Base-by-base conservation (phyloP, 2,797 vertebrate species). In the Galagoides demidoff region DNA sequence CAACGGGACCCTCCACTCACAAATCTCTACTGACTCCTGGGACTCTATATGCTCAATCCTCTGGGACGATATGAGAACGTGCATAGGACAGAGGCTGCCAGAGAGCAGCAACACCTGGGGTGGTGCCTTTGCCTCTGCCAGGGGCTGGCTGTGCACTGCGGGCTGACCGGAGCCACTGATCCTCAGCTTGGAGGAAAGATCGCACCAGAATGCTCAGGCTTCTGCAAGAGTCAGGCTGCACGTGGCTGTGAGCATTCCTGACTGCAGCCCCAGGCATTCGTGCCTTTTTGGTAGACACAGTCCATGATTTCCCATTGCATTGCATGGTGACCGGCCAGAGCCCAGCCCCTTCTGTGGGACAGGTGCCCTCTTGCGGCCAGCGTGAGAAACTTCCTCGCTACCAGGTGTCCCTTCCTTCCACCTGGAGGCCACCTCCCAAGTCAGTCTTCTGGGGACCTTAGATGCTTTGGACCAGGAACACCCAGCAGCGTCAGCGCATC, bases 221-320 rank as follows among this genome's bases (percentile, higher is more conserved):
- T 88, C 1, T 59, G 68, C 25, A 29, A 55, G 27, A 43, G 17
- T 12, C 2, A 3, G 2, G 27, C 27, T 1, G 27, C 27, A 14
- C 5, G 7, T 20, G 64, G 17, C 31, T 7, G 19, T n/a, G 2
- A 10, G 12, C 7, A 2, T 27, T 4, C 55, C 64, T n/a, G 3
- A 8, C 1, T n/a, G 37, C 59, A 2, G 55, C 5, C 0, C 66
- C 14, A 39, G 22, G 25, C 29, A 3, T 0, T 1, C 0, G 57
- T 29, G 45, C 29, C 57, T 66, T n/a, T 3, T n/a, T 3, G 23
- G 31, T 9, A 37, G 39, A 49, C 20, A 43, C 31, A 23, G 57
- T 31, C 8, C n/a, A 9, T 16, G 27, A 3, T 25, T n/a, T 52
- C 55, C 52, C 27, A 29, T 43, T 17, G 39, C n/a, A 3, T 8